Conservation (phyloP, 2,113 vertebrate species). For the Phyllostomus hastatus region DNA sequence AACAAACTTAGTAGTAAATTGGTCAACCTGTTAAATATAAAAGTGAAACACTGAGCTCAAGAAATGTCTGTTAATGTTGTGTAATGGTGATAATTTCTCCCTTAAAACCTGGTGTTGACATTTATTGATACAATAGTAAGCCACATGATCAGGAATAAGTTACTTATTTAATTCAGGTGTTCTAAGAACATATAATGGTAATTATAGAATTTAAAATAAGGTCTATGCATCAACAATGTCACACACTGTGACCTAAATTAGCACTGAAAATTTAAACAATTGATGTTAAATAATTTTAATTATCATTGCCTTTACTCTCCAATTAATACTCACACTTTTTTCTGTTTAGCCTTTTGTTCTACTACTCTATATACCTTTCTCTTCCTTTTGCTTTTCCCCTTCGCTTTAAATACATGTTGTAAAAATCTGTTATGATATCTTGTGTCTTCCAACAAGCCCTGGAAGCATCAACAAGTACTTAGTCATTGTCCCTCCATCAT, state of each 20-base stretch:
- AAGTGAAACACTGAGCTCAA: neutral
- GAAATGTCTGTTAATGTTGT: neutral
- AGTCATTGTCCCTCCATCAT: neutral
- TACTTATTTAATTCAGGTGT: neutral
- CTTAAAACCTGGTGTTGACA: neutral
- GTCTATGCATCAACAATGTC: neutral
- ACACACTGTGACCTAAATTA: neutral
- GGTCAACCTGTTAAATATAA: slow-evolving; percentile 24
- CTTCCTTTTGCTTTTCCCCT: neutral
- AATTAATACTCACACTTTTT: neutral
- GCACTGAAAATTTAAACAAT: neutral
- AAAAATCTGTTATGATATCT: neutral
- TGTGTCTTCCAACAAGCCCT: neutral
- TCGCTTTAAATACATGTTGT: neutral
- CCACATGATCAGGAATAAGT: neutral
- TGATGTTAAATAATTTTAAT: slow-evolving; percentile 2
- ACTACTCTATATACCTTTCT: neutral
- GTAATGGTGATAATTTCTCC: neutral
- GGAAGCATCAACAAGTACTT: neutral
- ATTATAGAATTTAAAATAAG: neutral
- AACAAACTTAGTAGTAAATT: neutral
- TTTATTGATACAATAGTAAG: neutral
- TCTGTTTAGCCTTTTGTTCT: neutral
- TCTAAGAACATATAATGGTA: neutral
- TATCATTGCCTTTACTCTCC: neutral